These are phyloP conservation scores for Hofmannophila pseudospretella DNA, from an alignment of 2,888 invertebrate genomes.

Conservation along the genomic window DNA sequence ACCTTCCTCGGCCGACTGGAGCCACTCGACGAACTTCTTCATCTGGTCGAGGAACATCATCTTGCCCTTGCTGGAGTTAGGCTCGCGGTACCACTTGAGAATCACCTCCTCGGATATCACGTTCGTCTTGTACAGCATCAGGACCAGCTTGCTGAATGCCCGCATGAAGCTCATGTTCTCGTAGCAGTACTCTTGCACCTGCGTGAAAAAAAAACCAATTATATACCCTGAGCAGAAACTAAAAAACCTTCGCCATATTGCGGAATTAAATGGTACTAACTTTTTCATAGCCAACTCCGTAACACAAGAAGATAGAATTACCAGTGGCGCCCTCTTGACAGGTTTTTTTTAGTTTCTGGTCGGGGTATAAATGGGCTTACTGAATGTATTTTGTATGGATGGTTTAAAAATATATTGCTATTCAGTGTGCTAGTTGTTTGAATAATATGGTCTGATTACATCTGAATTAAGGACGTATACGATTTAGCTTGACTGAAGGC, in stretches of 20 bases:
- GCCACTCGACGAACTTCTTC: constrained; percentile 98
- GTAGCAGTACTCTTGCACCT: constrained; percentile 97
- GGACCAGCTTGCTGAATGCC: constrained; percentile 97
- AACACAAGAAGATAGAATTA: too few species aligned
- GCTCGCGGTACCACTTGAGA: constrained; percentile 97
- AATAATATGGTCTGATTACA: too few species aligned
- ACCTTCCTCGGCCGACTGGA: constrained; percentile 96
- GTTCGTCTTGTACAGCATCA: constrained; percentile 97
- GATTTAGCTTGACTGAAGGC: too few species aligned
- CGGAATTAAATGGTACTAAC: too few species aligned
- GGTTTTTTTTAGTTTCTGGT: too few species aligned
- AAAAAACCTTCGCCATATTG: too few species aligned
- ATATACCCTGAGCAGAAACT: too few species aligned
- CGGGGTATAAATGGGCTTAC: not conserved
- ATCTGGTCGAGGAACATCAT: constrained; percentile 98
- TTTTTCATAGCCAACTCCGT: too few species aligned
- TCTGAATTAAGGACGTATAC: too few species aligned
- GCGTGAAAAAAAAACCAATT: not conserved
- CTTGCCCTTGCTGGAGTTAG: constrained; percentile 95
- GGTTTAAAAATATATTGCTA: too few species aligned
- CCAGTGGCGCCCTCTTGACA: too few species aligned
- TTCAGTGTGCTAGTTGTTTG: too few species aligned
- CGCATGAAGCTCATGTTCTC: constrained; percentile 99
- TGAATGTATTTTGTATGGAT: not conserved
- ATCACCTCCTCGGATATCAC: constrained; percentile 97